Percentiles rank a stretch among this genome's conserved stretches.
Evolutionary conservation across 2,888 invertebrate genomes (phyloP).

Genomic region (Mythimna ferrago): DNA sequence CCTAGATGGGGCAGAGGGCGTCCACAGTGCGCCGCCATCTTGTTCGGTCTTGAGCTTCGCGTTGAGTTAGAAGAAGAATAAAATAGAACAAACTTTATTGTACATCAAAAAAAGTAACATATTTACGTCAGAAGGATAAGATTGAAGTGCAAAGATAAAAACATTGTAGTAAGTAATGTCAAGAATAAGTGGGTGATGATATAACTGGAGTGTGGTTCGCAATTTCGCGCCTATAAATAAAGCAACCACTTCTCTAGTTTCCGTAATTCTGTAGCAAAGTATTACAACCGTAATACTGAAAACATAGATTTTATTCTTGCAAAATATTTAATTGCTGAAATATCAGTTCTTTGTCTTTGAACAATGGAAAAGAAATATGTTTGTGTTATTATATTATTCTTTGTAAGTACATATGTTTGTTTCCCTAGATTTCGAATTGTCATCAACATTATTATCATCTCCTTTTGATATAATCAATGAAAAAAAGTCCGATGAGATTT

Average conservation of each 20-base stretch:
- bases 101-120: too few relatives aligned
- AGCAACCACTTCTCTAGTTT: slow-evolving; percentile 20
- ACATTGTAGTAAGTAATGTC: neutral
- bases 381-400: slow-evolving; percentile 62
- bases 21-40: too few relatives aligned
- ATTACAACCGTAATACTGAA: slow-evolving; percentile 38
- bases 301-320: slow-evolving; percentile 18
- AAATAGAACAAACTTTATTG: too few relatives aligned
- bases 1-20: too few relatives aligned
- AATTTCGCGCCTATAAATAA: slow-evolving; percentile 37
- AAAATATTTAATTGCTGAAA: slow-evolving; percentile 16
- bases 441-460: neutral
- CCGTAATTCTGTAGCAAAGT: slow-evolving; percentile 23
- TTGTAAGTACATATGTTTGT: slow-evolving; percentile 64
- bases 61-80: too few relatives aligned
- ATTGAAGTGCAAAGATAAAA: neutral
- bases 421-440: too few relatives aligned
- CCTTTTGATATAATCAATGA: neutral
- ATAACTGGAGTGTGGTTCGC: neutral
- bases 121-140: too few relatives aligned
- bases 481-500: neutral
- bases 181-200: neutral
- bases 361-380: slow-evolving; percentile 58
- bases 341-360: slow-evolving; percentile 1
- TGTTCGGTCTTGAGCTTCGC: too few relatives aligned